Conservation (phyloP, 2,797 vertebrate genomes). For the Cuniculus paca region DNA sequence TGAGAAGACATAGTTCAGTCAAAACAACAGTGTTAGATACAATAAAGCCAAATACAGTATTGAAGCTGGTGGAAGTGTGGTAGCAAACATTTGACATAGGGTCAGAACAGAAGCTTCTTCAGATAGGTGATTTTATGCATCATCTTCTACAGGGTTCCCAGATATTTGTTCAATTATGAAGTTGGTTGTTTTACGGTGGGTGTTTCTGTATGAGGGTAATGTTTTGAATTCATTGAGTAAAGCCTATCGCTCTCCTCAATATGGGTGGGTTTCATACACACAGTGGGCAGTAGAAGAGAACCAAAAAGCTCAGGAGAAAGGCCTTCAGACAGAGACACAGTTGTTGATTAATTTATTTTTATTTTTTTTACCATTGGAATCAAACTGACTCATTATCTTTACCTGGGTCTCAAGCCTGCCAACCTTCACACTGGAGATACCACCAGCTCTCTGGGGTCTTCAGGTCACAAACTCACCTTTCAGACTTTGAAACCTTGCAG, state of each 20-base stretch:
- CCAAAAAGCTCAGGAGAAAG: not conserved
- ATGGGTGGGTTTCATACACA: not conserved
- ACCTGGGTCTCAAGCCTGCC: not conserved
- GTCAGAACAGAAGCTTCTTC: accelerated
- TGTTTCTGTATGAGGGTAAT: not conserved
- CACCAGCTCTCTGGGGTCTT: not conserved
- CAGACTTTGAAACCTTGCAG: not conserved
- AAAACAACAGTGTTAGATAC: not conserved
- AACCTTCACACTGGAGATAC: not conserved
- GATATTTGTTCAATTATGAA: not conserved
- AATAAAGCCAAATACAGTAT: not conserved
- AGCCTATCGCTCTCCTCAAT: not conserved
- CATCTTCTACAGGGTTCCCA: not conserved
- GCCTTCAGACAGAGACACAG: not conserved
- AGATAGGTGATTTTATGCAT: not conserved
- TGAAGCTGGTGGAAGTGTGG: accelerated
- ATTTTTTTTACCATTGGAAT: not conserved
- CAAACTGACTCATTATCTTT: not conserved
- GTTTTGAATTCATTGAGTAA: not conserved
- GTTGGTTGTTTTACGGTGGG: not conserved
- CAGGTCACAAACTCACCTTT: too few species aligned
- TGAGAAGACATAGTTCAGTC: accelerated
- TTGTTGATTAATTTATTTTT: not conserved
- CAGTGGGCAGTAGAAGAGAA: too few species aligned
- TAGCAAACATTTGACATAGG: not conserved